Base-by-base conservation (phyloP, 2,113 vertebrate genomes). In the Python bivittatus region DNA sequence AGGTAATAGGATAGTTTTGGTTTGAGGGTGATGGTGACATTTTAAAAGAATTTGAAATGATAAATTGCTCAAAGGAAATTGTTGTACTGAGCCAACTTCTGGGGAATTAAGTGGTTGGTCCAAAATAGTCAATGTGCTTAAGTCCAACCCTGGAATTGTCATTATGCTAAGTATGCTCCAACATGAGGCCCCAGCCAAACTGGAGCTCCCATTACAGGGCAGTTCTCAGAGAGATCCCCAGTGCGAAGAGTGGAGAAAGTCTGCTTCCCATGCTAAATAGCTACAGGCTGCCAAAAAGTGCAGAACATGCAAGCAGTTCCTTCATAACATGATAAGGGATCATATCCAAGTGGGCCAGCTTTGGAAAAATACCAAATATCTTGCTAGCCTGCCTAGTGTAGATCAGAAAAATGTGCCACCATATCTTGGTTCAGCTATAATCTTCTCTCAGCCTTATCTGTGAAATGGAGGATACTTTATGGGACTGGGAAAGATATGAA, bases 41-140 rank as follows among this genome's bases (percentile, higher is more conserved):
- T 94, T 94, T 91, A 95, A 95, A 96, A 95, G 53, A 93, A 95
- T 96, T 92, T 79, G 91, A 93, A 29, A 52, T 91, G 91, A 92
- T 89, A 93, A 96, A 96, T 85, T 25, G 79, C 86, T 53, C 60
- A 52, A 17, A 91, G 89, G 92, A 95, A 95, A 68, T 89, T 57
- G 72, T 92, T 93, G 52, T 8, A 72, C 61, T 52, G 9, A 54
- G 5, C 0, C 92, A 93, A 93, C 87, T 57, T 64, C 86, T 89
- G 12, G 93, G 88, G 84, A 93, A 91, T 94, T 27, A 94, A 86
- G 44, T 95, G 91, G 95, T 91, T 91, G 56, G 83, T 72, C 83
- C 92, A 83, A 91, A 93, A 94, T 2, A n/a, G 56, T 68, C 22
- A 29, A 57, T 89, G 91, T 83, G 11, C 20, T 79, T 79, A 1